Conservation (phyloP, 2,888 invertebrate genomes). For the Mellilla xanthometata region DNA sequence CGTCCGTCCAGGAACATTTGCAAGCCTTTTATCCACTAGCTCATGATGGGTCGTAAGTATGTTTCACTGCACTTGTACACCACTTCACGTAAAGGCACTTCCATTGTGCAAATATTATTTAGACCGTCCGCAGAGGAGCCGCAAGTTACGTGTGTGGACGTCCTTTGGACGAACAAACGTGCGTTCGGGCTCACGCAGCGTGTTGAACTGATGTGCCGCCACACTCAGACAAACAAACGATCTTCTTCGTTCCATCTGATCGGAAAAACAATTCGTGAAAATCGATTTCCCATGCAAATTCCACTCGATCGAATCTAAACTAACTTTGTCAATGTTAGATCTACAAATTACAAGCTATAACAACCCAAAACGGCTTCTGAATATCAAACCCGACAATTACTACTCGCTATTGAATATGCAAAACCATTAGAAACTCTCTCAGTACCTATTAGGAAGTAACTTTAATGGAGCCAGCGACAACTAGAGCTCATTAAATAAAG, state of each 20-base stretch:
- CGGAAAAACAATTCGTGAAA: conserved; percentile 32
- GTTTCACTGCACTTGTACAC: conserved; percentile 63
- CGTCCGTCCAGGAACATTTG: conserved; percentile 77
- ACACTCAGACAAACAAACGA: conserved; percentile 32
- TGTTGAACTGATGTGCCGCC: conserved; percentile 56
- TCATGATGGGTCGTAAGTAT: conserved; percentile 56
- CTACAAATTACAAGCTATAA: not conserved
- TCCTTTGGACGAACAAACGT: conserved; percentile 56
- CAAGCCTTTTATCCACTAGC: conserved; percentile 50
- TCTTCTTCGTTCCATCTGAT: conserved; percentile 56
- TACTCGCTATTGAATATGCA: conserved; percentile 15
- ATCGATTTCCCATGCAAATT: too few species aligned
- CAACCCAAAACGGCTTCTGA: not conserved
- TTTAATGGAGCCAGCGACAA: conserved; percentile 11
- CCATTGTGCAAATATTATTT: conserved; percentile 60
- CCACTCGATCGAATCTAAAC: too few species aligned
- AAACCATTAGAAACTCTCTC: conserved; percentile 17
- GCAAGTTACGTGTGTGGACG: conserved; percentile 52
- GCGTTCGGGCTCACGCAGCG: conserved; percentile 59
- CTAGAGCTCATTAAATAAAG: conserved; percentile 15
- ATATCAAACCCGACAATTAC: conserved; percentile 9
- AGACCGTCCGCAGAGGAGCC: conserved; percentile 46
- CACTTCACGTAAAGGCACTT: conserved; percentile 59
- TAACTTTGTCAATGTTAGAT: too few species aligned
- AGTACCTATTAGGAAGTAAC: conserved; percentile 17